phyloP scores from a whole-genome alignment of 2,888 invertebrate species.

The Leucoma salicis region DNA sequence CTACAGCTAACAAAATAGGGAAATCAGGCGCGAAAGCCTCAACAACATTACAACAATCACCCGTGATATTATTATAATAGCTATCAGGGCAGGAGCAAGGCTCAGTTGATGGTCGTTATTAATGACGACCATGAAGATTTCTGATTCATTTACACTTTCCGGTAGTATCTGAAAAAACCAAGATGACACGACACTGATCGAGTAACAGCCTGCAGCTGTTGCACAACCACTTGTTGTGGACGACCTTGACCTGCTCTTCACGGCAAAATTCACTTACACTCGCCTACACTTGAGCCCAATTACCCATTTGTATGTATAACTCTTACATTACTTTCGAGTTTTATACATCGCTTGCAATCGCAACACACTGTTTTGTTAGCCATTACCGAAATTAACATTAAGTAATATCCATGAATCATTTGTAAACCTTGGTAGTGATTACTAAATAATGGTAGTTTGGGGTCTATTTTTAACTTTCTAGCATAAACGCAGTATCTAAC shows the following conservation, averaged over 20 bases:
- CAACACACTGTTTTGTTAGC: neutral
- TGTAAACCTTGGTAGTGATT: neutral
- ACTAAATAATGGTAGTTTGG: neutral
- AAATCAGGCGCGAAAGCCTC: constrained; percentile 39
- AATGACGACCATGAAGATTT: constrained; percentile 30
- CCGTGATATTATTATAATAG: constrained; percentile 20
- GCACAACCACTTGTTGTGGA: constrained; percentile 61
- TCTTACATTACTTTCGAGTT: constrained; percentile 30
- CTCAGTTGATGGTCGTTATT: constrained; percentile 29
- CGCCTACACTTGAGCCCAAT: constrained; percentile 55
- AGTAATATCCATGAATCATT: neutral
- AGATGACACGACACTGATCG: constrained; percentile 41
- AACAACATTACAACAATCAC: constrained; percentile 25
- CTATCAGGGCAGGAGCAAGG: constrained; percentile 34
- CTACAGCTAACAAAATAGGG: constrained; percentile 42
- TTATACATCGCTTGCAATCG: neutral
- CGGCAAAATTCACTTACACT: constrained; percentile 63
- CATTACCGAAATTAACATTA: neutral
- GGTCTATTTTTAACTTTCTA: neutral
- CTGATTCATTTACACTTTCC: constrained; percentile 17
- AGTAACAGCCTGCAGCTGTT: constrained; percentile 45
- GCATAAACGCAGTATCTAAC: too few relatives aligned
- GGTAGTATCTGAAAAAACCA: constrained; percentile 33
- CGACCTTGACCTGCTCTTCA: constrained; percentile 74
- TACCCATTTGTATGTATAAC: constrained; percentile 31